Evolutionary conservation across 2,113 vertebrate species (phyloP).

Genomic region (Coptodon bakossiorum): DNA sequence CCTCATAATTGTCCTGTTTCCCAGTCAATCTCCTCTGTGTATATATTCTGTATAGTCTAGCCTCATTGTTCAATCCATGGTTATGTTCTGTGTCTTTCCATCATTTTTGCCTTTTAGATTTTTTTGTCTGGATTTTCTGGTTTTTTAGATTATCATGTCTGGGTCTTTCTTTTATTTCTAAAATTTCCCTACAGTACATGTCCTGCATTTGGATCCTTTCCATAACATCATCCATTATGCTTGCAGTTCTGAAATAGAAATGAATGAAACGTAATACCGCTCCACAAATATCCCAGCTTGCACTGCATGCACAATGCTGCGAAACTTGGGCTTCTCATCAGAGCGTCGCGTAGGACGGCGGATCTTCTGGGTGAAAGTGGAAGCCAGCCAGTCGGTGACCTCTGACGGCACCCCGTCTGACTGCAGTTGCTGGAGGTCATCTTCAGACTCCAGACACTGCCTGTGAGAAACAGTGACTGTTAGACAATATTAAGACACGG

Average conservation of each 20-base stretch:
- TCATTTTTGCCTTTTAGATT: neutral
- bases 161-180: neutral
- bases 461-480: constrained; percentile 51
- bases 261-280: constrained; percentile 60
- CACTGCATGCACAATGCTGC: constrained; percentile 91
- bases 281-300: constrained; percentile 95
- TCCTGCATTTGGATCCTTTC: neutral
- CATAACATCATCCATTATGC: neutral
- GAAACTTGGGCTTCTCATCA: constrained; percentile 89
- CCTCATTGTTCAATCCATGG: rapidly evolving
- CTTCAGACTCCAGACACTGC: constrained; percentile 84
- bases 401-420: constrained; percentile 86
- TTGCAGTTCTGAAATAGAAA: neutral
- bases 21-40: neutral
- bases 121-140: neutral
- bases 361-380: constrained; percentile 86
- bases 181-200: neutral
- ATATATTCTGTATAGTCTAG: neutral
- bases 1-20: neutral
- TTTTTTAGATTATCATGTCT: neutral
- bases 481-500: neutral
- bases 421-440: constrained; percentile 85
- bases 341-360: constrained; percentile 73
- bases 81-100: neutral
- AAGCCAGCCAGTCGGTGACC: constrained; percentile 89